Conservation (phyloP, 2,797 vertebrate species). For the Selene dorsalis region DNA sequence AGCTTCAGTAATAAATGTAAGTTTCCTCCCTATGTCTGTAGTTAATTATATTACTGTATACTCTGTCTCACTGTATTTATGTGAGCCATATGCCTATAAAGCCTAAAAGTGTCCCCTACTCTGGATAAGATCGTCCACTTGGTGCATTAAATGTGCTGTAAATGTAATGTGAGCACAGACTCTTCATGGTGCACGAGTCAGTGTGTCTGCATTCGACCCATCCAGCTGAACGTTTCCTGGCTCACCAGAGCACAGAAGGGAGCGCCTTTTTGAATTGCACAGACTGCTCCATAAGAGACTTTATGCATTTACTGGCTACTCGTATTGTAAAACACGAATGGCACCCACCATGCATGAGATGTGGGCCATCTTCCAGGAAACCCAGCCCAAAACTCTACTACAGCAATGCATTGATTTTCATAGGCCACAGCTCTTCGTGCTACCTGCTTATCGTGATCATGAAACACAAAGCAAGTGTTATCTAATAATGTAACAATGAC, state of each 20-base stretch:
- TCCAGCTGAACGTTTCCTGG: not conserved
- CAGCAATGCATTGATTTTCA: slow-evolving; percentile 28
- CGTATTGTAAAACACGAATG: slow-evolving; percentile 8
- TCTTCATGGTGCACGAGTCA: not conserved
- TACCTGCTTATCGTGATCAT: not conserved
- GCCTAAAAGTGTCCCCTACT: not conserved
- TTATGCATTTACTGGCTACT: slow-evolving; percentile 20
- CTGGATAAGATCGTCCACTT: not conserved
- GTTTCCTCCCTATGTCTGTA: not conserved
- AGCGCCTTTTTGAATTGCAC: slow-evolving; percentile 2
- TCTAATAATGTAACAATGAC: not conserved
- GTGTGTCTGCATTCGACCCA: slow-evolving; percentile 1
- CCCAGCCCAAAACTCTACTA: not conserved
- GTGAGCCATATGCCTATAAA: not conserved
- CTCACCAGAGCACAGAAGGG: slow-evolving; percentile 5
- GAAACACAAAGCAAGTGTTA: not conserved
- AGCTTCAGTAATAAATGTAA: not conserved
- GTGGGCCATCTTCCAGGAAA: slow-evolving; percentile 20
- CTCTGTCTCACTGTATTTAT: not conserved
- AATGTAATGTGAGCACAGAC: not conserved
- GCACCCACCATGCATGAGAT: slow-evolving; percentile 28
- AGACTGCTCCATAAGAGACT: slow-evolving; percentile 19
- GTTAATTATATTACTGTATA: not conserved
- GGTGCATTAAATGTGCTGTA: not conserved
- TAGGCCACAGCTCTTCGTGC: not conserved